phyloP scores from a whole-genome alignment of 2,113 vertebrate genomes.

The Sprattus sprattus region DNA sequence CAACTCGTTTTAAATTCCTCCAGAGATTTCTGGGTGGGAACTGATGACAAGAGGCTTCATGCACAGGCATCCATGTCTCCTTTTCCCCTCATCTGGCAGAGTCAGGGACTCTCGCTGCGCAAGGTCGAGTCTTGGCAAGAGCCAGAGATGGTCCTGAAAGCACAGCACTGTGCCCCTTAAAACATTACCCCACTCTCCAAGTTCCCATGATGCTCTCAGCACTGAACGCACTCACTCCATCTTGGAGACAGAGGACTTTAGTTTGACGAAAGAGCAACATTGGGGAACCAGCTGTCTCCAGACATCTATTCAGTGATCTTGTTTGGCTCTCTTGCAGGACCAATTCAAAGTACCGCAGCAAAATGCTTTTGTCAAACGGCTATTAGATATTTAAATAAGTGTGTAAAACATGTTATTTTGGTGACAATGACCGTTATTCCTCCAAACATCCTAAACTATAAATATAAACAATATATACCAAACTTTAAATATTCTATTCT shows the following conservation, averaged over 20 bases:
- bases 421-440: too few species aligned
- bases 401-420: too few species aligned
- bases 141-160: too few species aligned
- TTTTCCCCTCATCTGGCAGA: background rate
- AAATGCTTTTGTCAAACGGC: background rate
- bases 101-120: background rate
- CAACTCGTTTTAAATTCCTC: slow-evolving; percentile 1
- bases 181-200: background rate
- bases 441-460: too few species aligned
- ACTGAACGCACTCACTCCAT: background rate
- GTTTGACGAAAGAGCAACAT: background rate
- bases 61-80: background rate
- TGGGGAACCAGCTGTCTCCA: too few species aligned
- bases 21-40: slow-evolving; percentile 22
- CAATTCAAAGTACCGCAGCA: too few species aligned
- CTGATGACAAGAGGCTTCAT: slow-evolving; percentile 31
- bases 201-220: background rate
- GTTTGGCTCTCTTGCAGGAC: too few species aligned
- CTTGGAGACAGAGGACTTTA: background rate
- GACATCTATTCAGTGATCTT: too few species aligned
- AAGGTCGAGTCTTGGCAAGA: too few species aligned
- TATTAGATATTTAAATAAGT: too few species aligned
- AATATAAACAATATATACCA: too few species aligned
- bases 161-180: background rate
- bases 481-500: background rate